These are phyloP conservation scores for Acrossocheilus wenchowensis DNA, from an alignment of 2,797 vertebrate genomes.

Conservation along the genomic window DNA sequence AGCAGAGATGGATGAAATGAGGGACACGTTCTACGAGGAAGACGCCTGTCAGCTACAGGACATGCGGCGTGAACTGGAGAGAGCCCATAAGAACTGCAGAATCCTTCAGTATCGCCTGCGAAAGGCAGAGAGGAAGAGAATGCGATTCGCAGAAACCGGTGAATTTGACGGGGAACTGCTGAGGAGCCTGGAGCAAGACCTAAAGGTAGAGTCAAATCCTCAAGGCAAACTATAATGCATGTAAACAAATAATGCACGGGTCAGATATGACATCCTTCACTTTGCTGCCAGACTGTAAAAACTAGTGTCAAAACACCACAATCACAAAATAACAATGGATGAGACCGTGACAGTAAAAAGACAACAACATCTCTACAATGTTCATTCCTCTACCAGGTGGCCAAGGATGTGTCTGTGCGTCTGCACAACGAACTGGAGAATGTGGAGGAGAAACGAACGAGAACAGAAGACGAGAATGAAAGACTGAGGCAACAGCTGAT, in stretches of 20 bases:
- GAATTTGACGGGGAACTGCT: slow-evolving; percentile 94
- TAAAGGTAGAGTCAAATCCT: slow-evolving; percentile 82
- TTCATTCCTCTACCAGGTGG: slow-evolving; percentile 81
- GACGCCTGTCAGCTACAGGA: slow-evolving; percentile 98
- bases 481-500: slow-evolving; percentile 94
- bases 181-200: slow-evolving; percentile 96
- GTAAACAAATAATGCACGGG: background rate
- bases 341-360: background rate
- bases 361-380: background rate
- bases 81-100: slow-evolving; percentile 98
- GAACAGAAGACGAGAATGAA: slow-evolving; percentile 97
- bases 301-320: background rate
- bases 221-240: background rate
- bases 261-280: background rate
- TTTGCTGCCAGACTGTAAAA: background rate
- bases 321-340: background rate
- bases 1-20: slow-evolving; percentile 98
- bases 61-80: slow-evolving; percentile 96
- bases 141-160: slow-evolving; percentile 90
- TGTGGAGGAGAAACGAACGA: slow-evolving; percentile 96
- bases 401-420: slow-evolving; percentile 97
- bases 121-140: slow-evolving; percentile 94
- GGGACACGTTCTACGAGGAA: slow-evolving; percentile 98
- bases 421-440: slow-evolving; percentile 97
- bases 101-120: slow-evolving; percentile 97